Evolutionary conservation across 2,797 vertebrate species (phyloP), one percentile per base, ranked within the genome.

Genomic region (Podargus strigoides): DNA sequence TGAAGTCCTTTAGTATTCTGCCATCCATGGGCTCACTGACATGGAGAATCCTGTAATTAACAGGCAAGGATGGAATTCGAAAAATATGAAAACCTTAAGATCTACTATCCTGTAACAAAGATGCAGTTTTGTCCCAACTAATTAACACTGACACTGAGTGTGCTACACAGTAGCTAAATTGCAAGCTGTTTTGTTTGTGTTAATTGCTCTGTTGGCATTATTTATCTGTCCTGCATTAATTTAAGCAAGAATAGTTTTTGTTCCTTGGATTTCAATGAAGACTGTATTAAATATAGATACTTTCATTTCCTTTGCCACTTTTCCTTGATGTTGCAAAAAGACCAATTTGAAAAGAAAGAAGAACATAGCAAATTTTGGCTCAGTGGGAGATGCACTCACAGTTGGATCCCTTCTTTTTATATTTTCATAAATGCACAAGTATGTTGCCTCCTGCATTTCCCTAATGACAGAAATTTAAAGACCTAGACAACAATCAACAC

Each of bases 401-500:
- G 94, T 95, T 79, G 92, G 90, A 97, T 93, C 30, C 49, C 69
- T 90, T 80, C 87, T 95, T 94, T 96, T 95, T 75, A 59, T 91
- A 87, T 96, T 88, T 96, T 77, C 96, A 94, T 95, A 96, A 97
- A 95, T 70, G 92, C 63, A 92, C 55, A 93, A 96, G 89, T 28
- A 74, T 85, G 95, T 90, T 94, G 70, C 90, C 83, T 81, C 93
- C 94, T 90, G 79, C 85, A 94, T 97, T 97, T 97, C 95, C 91
- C 94, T 96, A 97, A 95, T 94, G 93, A 94, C 88, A 94, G 94
- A 96, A 96, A 96, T 96, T 94, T 94, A 58, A 94, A 94, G 90
- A 78, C 79, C 79, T 83, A 94, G 95, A 95, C 86, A 96, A 95
- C 95, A 97, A 97, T 97, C 96, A 97, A 91, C 97, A 91, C 97